phyloP scores from a whole-genome alignment of 2,888 invertebrate species.

The Crocallis elinguaria region DNA sequence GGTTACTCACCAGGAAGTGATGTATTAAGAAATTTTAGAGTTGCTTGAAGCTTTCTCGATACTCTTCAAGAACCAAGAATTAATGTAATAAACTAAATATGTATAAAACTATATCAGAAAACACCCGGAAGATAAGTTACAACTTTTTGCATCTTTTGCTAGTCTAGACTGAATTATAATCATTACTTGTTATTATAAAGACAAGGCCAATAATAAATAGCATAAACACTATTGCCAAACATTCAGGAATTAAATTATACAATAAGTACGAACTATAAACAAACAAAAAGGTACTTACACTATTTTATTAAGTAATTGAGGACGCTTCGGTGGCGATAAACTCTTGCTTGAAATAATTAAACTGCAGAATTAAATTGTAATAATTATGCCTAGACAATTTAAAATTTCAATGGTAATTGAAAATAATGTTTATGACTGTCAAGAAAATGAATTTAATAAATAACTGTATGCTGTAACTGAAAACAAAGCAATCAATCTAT shows the following conservation, averaged over 20 bases:
- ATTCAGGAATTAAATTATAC: background rate
- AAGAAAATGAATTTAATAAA: constrained; percentile 28
- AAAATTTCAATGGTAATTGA: constrained; percentile 12
- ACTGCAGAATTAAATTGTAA: background rate
- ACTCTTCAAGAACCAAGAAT: background rate
- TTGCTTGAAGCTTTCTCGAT: too few relatives aligned
- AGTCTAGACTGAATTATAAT: constrained; percentile 2
- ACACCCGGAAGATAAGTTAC: background rate
- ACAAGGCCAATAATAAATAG: constrained; percentile 2
- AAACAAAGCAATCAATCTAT: constrained; percentile 53
- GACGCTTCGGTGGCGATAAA: background rate
- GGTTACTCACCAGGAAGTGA: background rate
- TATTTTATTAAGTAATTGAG: background rate
- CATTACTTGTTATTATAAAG: background rate
- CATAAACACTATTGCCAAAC: constrained; percentile 2
- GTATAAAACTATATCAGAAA: background rate
- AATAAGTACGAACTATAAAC: too few relatives aligned
- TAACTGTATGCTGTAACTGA: constrained; percentile 41
- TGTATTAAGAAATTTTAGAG: too few relatives aligned
- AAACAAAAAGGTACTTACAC: too few relatives aligned
- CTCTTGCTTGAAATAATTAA: background rate
- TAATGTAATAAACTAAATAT: background rate
- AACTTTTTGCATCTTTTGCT: background rate
- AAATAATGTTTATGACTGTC: constrained; percentile 24
- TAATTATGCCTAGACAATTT: background rate